These are phyloP conservation scores for Lobophora halterata DNA, from an alignment of 2,888 invertebrate genomes.

Conservation along the genomic window DNA sequence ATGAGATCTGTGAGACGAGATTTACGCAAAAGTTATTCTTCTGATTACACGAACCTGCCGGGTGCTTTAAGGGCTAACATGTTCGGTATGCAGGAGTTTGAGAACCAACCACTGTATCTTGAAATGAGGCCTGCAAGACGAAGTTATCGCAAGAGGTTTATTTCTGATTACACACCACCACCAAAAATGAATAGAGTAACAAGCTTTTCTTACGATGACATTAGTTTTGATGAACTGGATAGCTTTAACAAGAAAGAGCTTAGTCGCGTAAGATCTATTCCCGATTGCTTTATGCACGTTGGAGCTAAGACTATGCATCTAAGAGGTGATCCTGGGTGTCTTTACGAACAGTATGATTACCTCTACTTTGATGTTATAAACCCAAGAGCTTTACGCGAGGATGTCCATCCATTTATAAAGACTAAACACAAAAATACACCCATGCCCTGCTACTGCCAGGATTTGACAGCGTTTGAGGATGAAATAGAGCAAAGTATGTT, in stretches of 20 bases:
- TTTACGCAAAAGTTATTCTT: too few relatives aligned
- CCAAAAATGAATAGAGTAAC: neutral
- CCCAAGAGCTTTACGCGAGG: conserved; percentile 36
- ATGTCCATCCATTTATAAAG: conserved; percentile 50
- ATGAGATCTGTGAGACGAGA: too few relatives aligned
- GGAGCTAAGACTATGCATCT: conserved; percentile 41
- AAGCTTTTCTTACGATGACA: conserved; percentile 22
- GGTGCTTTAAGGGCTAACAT: conserved; percentile 46
- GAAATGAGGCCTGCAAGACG: conserved; percentile 3
- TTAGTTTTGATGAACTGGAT: conserved; percentile 8
- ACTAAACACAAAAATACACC: conserved; percentile 41
- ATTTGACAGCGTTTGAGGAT: conserved; percentile 29
- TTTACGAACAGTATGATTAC: conserved; percentile 42
- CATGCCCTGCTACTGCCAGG: conserved; percentile 56
- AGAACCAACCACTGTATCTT: too few relatives aligned
- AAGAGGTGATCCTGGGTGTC: conserved; percentile 51
- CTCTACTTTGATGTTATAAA: conserved; percentile 51
- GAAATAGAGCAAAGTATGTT: conserved; percentile 32
- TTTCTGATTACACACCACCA: conserved; percentile 11
- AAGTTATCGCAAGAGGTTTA: conserved; percentile 7
- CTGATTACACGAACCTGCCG: too few relatives aligned
- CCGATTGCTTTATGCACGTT: conserved; percentile 29
- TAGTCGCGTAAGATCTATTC: conserved; percentile 32
- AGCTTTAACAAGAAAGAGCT: conserved; percentile 3
- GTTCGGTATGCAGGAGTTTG: too few relatives aligned